Base-by-base conservation (phyloP, 2,113 vertebrate genomes). In the Lonchura striata region DNA sequence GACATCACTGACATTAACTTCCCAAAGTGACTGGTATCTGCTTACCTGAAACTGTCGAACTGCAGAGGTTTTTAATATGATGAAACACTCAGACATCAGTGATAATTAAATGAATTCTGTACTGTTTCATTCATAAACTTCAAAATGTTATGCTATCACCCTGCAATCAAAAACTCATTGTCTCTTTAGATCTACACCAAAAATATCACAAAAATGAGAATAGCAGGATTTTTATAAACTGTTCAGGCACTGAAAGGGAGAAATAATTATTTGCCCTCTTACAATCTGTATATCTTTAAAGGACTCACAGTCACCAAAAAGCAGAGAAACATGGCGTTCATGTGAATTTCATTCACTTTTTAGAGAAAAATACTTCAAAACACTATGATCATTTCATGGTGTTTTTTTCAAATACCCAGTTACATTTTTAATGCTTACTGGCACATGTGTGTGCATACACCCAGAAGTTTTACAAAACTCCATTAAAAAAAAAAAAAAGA, bases 61-160 rank as follows among this genome's bases (percentile, higher is more conserved):
- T 49, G 42, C 44, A 44, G 59, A 72, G n/a, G 11, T 44, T 87
- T 86, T 82, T 60, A 90, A 60, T 64, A 76, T 4, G 19, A 93
- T 69, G n/a, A 92, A 56, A 65, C 68, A 80, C 70, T 95, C 71
- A 85, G 41, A 82, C 90, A 94, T 92, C 37, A 89, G 46, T 94
- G 63, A 60, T 31, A 85, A 85, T 82, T 37, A 86, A 80, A 89
- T 47, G 6, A 71, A 94, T 60, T 88, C 53, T 76, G 37, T 86
- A 37, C 25, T 69, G 74, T 18, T 85, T 88, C 53, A 79, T 72
- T 93, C 57, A 93, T 64, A 85, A 95, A 88, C 42, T 41, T 14
- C 19, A 85, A 69, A 80, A 72, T 61, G 82, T 90, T 65, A 50
- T 41, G 63, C 66, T 86, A 86, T 49, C 50, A 74, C 10, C 9